Base-by-base conservation (phyloP, 1,140 invertebrate genomes). In the Diabrotica virgifera region DNA sequence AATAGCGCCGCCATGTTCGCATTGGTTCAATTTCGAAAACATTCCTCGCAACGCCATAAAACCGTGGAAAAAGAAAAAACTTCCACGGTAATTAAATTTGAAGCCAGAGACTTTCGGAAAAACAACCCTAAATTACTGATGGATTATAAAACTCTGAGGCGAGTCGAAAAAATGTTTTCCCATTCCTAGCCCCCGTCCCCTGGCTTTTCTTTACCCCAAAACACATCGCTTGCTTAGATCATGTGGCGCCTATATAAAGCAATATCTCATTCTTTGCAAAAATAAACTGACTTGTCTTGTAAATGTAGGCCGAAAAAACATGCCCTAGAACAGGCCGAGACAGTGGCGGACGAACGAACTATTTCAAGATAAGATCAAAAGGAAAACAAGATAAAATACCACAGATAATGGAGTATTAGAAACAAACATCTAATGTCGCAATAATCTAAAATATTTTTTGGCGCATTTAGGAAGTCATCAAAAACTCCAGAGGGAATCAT, bases 241-340 rank as follows among this genome's bases (percentile, higher is more conserved):
- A 70, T 71, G 71, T 74, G 73, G 73, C 73, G 73, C 73, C 73
- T 70, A 63, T 57, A 66, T 63, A 38, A 58, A 62, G 70, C 69
- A 57, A 74, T 73, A 73, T 69, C 70, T 73, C 73, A 71, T 74
- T 72, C 68, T 38, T 59, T 56, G 64, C 68, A 69, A 75, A 75
- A 75, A 72, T 75, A 75, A 72, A 71, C 72, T 69, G 69, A 73
- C 71, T 72, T 72, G 73, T 75, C 72, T 72, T 50, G 37, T 60
- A 64, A 65, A 73, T 74, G 67, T 72, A 70, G 70, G 69, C 56
- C 65, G 69, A 71, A 72, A 73, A 76, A 74, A 71, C 70, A 71
- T 62, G 60, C 68, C 69, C 66, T 62, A 57, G 62, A 74, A 75
- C 72, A 75, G 72, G 72, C 73, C 73, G 71, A 73, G 54, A 54